Percentiles rank a stretch among this genome's conserved stretches.
Conservation (phyloP, 2,113 vertebrate species). For the Varanus salvator region DNA sequence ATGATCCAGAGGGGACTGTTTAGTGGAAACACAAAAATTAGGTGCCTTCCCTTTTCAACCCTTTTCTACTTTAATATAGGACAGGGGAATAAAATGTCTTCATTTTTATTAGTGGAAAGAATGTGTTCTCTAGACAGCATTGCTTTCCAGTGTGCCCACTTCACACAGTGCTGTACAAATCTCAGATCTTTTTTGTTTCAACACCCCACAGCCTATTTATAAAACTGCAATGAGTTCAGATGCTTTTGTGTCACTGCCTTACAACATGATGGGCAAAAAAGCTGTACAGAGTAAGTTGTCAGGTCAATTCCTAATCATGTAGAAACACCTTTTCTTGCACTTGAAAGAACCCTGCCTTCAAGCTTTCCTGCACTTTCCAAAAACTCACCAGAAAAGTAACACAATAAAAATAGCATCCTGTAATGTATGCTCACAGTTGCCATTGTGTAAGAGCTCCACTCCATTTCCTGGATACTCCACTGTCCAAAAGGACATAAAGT, state of each 20-base stretch:
- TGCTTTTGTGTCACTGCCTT: slow-evolving; percentile 8
- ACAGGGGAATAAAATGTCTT: background rate
- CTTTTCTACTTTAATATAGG: background rate
- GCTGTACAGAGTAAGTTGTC: slow-evolving; percentile 33
- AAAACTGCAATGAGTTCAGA: slow-evolving; percentile 11
- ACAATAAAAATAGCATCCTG: background rate
- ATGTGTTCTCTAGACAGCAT: slow-evolving; percentile 19
- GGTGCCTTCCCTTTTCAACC: background rate
- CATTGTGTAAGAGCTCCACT: background rate
- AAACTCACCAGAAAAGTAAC: background rate
- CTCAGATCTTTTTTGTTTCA: slow-evolving; percentile 4
- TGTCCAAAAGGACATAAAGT: background rate
- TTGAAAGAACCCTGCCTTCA: slow-evolving; percentile 26
- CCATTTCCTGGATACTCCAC: background rate
- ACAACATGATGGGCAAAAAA: slow-evolving; percentile 21
- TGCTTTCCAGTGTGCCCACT: background rate
- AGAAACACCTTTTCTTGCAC: slow-evolving; percentile 24
- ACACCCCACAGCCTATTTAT: slow-evolving; percentile 20
- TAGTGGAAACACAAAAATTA: background rate
- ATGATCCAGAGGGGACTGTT: background rate
- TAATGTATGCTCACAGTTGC: background rate
- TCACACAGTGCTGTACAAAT: background rate
- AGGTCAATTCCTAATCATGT: background rate
- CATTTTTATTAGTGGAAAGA: background rate
- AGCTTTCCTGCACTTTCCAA: background rate